Evolutionary conservation across 2,888 invertebrate species (phyloP).

Genomic region (Polyommatus iphigenia): DNA sequence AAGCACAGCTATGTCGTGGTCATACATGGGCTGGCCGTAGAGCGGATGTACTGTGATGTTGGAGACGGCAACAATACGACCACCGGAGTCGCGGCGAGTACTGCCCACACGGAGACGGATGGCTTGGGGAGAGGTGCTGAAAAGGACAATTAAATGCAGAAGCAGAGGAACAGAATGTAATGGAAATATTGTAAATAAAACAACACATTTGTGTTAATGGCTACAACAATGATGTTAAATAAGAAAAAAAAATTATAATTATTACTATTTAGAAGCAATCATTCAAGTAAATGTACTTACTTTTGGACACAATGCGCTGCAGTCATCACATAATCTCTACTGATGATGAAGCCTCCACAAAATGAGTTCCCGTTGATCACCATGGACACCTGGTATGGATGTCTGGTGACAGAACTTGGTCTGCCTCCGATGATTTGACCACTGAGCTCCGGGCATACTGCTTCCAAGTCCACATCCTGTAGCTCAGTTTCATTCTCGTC

Average conservation of each 20-base stretch:
- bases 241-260: neutral
- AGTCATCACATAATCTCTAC: constrained; percentile 64
- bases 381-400: constrained; percentile 70
- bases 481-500: constrained; percentile 44
- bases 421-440: constrained; percentile 73
- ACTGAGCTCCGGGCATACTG: constrained; percentile 66
- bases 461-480: constrained; percentile 58
- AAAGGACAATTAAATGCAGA: neutral
- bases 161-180: neutral
- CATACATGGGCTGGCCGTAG: constrained; percentile 66
- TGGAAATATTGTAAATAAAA: neutral
- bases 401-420: constrained; percentile 63
- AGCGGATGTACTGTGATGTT: constrained; percentile 64
- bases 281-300: constrained; percentile 51
- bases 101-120: constrained; percentile 71
- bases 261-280: constrained; percentile 11
- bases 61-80: constrained; percentile 63
- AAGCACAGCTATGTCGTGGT: constrained; percentile 71
- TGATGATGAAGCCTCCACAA: constrained; percentile 74
- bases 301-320: constrained; percentile 74
- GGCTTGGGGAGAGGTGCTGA: constrained; percentile 39
- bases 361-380: constrained; percentile 71
- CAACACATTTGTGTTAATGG: no score
- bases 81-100: constrained; percentile 70
- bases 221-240: neutral